A percentile compares a stretch with the other conserved stretches of the same genome.
phyloP scores from a whole-genome alignment of 2,113 vertebrate species.

The Cricetomys ansorgei region DNA sequence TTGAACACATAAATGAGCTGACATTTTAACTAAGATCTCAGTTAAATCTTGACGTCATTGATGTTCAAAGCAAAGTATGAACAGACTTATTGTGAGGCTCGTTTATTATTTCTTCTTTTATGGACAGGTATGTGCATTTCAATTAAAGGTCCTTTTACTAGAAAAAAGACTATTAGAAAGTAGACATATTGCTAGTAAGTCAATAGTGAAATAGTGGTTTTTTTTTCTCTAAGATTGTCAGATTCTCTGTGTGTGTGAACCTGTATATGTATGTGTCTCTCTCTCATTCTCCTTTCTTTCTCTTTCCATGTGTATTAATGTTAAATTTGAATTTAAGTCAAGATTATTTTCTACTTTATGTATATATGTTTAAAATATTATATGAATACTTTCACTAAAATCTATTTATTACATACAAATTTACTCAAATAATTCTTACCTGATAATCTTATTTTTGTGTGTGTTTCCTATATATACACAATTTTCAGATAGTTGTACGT shows the following conservation, averaged over 20 bases:
- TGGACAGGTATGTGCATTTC: neutral
- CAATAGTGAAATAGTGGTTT: neutral
- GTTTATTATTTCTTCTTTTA: neutral
- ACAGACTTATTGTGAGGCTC: neutral
- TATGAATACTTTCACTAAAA: neutral
- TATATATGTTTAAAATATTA: neutral
- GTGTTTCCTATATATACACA: neutral
- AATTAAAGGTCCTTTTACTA: neutral
- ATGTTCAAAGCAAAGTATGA: neutral
- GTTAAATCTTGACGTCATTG: constrained; percentile 4
- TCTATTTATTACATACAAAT: neutral
- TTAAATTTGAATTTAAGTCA: neutral
- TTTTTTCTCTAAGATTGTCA: neutral
- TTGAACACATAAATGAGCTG: neutral
- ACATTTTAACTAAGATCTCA: neutral
- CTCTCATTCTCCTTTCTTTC: neutral
- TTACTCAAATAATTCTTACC: neutral
- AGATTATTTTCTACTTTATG: neutral
- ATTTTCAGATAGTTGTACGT: neutral
- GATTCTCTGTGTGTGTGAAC: no score
- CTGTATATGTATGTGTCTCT: no score
- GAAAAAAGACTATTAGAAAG: neutral
- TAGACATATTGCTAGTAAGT: neutral
- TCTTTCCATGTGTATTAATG: neutral
- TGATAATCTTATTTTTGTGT: neutral